phyloP scores from a whole-genome alignment of 2,888 invertebrate genomes.

The Lepidocyrtinus sp. region DNA sequence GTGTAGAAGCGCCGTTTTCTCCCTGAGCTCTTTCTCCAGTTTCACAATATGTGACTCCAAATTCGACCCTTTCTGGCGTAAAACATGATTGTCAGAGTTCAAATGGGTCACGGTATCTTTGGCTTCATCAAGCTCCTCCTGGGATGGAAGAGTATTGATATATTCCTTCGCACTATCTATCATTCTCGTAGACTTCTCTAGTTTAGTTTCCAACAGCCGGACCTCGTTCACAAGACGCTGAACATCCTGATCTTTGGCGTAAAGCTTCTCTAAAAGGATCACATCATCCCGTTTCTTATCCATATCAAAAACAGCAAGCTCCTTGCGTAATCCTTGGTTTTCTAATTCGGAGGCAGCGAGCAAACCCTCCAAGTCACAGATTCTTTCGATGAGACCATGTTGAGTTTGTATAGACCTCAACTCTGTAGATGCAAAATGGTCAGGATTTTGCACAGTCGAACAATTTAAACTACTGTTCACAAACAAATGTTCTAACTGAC shows the following conservation, averaged over 20 bases:
- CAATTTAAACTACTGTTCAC: conserved; percentile 36
- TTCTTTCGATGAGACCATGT: conserved; percentile 58
- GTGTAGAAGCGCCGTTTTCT: conserved; percentile 50
- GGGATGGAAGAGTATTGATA: conserved; percentile 64
- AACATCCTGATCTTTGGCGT: conserved; percentile 57
- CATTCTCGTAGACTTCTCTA: conserved; percentile 49
- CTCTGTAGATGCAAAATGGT: too few species aligned
- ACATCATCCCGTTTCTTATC: conserved; percentile 60
- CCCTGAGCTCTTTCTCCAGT: conserved; percentile 36
- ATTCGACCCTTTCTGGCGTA: conserved; percentile 50
- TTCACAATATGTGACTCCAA: conserved; percentile 39
- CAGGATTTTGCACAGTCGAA: too few species aligned
- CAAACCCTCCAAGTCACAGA: conserved; percentile 64
- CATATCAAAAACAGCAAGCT: conserved; percentile 53
- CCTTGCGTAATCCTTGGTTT: conserved; percentile 58
- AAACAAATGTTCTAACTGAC: conserved; percentile 65
- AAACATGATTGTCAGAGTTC: conserved; percentile 55
- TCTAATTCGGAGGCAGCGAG: conserved; percentile 67
- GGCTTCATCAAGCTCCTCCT: conserved; percentile 66
- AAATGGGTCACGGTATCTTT: conserved; percentile 42
- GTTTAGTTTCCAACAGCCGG: conserved; percentile 53
- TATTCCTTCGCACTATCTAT: conserved; percentile 63
- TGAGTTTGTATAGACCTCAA: conserved; percentile 33
- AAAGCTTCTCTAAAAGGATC: conserved; percentile 52
- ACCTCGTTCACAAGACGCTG: conserved; percentile 48